Base-by-base conservation (phyloP, 1,140 invertebrate species). In the Bombyx mandarina region DNA sequence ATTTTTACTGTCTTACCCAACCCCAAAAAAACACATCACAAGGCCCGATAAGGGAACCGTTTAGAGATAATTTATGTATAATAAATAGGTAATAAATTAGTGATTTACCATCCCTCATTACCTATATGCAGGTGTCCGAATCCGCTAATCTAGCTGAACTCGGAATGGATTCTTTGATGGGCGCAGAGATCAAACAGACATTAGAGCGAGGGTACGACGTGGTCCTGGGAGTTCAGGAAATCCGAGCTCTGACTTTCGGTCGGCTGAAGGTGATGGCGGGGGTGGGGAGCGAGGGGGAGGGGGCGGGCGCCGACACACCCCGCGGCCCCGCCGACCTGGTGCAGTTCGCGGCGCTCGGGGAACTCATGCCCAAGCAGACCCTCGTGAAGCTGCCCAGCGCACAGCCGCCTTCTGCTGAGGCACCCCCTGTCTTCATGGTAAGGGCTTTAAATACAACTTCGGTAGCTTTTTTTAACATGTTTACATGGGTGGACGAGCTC, bases 81-180 rank as follows among this genome's bases (percentile, higher is more conserved):
- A 18, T 1, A 1, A 18, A 18, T 35, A 35, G 0, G 26, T 35
- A 35, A 35, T 35, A 3, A 35, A 35, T 35, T 35, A 35, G 4
- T 35, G 2, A 35, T 5, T 35, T 3, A 35, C 26, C 4, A 5
- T 35, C 26, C 2, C 26, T 5, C 4, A 35, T 35, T 35, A 3
- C 4, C 26, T 1, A 35, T 35, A 2, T 5, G 4, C 4, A 35
- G 26, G 89, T 98, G 3, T 93, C 94, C 53, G 85, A 91, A 43
- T 90, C 91, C 6, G 90, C 93, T 1, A 94, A 92, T 22, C 87
- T 99, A 6, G 94, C 94, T 9, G 98, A 99, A 79, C 89, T 99
- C 7, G 98, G 98, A 52, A 96, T 99, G 92, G 98, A 99, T 75
- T 99, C 97, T 0, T 88, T 99, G 45, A 99, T 99, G 98, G 97